Evolutionary conservation across 2,113 vertebrate genomes (phyloP).

Genomic region (Montifringilla adamsi): DNA sequence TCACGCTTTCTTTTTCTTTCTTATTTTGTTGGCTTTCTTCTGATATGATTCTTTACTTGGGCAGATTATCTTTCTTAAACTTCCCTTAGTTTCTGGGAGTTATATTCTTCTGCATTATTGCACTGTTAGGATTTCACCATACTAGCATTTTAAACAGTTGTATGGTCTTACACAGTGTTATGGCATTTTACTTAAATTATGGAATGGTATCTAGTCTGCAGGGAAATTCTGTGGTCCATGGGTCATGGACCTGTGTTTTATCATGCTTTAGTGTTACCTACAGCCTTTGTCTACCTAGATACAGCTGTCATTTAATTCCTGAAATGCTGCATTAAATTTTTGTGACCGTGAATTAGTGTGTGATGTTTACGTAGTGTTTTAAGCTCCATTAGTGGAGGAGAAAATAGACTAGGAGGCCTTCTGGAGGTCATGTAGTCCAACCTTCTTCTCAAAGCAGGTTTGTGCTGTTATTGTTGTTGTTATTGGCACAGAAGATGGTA

Average conservation of each 20-base stretch:
- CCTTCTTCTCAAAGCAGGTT: background rate
- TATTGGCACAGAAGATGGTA: background rate
- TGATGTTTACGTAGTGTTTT: background rate
- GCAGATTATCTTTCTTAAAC: background rate
- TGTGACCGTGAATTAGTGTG: background rate
- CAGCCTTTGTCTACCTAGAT: background rate
- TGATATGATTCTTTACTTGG: background rate
- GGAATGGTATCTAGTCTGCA: background rate
- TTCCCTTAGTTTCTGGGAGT: background rate
- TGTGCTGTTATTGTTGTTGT: background rate
- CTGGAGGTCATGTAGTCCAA: background rate
- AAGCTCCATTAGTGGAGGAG: background rate
- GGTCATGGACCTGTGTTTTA: background rate
- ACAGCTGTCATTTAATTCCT: background rate
- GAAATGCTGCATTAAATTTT: background rate
- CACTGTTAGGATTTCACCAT: background rate
- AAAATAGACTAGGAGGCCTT: background rate
- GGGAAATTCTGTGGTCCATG: background rate
- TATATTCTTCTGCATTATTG: background rate
- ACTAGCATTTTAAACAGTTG: background rate
- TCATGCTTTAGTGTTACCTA: background rate
- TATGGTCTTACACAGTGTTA: background rate
- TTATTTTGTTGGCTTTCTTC: background rate
- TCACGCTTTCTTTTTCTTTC: background rate
- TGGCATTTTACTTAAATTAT: background rate